A percentile compares a stretch with the other conserved stretches of the same genome.
Conservation (phyloP, 1,140 invertebrate species). For the Proctacanthus coquilletti region DNA sequence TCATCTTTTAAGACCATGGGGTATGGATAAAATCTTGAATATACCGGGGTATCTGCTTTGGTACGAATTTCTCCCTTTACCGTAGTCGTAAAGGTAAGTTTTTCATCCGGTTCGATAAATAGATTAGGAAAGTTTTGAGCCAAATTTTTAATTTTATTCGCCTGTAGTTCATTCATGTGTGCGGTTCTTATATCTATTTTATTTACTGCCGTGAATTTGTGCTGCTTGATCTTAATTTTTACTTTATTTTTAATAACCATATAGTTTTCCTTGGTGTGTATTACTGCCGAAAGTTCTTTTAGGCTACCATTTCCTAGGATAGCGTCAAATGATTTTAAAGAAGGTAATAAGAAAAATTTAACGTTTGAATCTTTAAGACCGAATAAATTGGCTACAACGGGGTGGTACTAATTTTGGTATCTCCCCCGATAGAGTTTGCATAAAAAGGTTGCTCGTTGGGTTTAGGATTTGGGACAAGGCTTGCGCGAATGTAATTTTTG, state of each 20-base stretch:
- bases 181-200: background rate
- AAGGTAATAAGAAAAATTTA: slow-evolving; percentile 6
- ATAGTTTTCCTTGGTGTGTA: background rate
- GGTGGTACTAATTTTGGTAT: slow-evolving; percentile 5
- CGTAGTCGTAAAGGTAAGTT: slow-evolving; percentile 3
- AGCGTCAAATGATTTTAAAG: slow-evolving; percentile 3
- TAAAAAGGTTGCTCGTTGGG: slow-evolving; percentile 2
- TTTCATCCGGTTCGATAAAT: background rate
- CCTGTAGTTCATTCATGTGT: background rate
- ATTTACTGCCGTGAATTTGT: background rate
- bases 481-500: slow-evolving; percentile 7
- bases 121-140: background rate
- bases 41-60: slow-evolving; percentile 2
- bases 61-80: slow-evolving; percentile 1
- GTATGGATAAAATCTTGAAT: slow-evolving; percentile 11
- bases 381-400: slow-evolving; percentile 4
- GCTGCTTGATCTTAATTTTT: background rate
- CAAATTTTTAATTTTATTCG: background rate
- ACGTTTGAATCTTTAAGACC: slow-evolving; percentile 1
- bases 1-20: slow-evolving; percentile 9
- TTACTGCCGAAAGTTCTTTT: slow-evolving; percentile 1
- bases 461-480: slow-evolving; percentile 5
- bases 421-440: slow-evolving; percentile 5
- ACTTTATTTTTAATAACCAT: background rate
- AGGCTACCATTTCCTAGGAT: slow-evolving; percentile 5